Percentiles rank a stretch among this genome's conserved stretches.
phyloP scores from a whole-genome alignment of 2,113 vertebrate species.

The Ochotona curzoniae region DNA sequence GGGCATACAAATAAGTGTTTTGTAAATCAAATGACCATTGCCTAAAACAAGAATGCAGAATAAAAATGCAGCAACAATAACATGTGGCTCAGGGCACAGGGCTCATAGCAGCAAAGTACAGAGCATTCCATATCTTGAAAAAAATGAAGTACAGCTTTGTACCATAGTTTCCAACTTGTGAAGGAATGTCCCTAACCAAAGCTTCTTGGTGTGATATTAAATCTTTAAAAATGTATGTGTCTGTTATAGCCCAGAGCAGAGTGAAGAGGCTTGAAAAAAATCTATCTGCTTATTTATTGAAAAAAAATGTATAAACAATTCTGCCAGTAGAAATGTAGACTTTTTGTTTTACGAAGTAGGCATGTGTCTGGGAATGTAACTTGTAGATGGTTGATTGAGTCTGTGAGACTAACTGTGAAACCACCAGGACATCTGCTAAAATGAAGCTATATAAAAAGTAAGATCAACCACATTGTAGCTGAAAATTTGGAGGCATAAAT shows the following conservation, averaged over 20 bases:
- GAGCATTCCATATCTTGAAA: background rate
- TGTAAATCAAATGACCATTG: background rate
- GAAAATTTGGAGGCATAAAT: background rate
- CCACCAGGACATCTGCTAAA: slow-evolving; percentile 41
- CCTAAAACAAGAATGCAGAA: background rate
- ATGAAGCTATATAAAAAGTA: slow-evolving; percentile 10
- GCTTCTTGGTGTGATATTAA: background rate
- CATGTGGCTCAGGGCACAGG: background rate
- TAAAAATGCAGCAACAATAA: background rate
- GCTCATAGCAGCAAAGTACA: background rate
- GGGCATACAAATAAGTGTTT: slow-evolving; percentile 12
- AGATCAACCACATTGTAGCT: background rate
- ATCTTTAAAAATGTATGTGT: slow-evolving; percentile 43
- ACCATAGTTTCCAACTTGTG: background rate
- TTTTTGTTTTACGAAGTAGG: slow-evolving; percentile 3
- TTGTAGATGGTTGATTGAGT: slow-evolving; percentile 30
- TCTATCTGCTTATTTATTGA: slow-evolving; percentile 9
- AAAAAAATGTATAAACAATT: background rate
- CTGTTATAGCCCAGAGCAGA: background rate
- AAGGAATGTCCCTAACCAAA: slow-evolving; percentile 31
- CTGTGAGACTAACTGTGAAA: slow-evolving; percentile 23
- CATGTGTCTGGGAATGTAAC: background rate
- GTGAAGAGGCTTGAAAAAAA: background rate
- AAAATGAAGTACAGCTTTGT: background rate
- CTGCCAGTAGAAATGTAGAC: background rate